Conservation (phyloP, 1,140 invertebrate species). For the Listronotus bonariensis region DNA sequence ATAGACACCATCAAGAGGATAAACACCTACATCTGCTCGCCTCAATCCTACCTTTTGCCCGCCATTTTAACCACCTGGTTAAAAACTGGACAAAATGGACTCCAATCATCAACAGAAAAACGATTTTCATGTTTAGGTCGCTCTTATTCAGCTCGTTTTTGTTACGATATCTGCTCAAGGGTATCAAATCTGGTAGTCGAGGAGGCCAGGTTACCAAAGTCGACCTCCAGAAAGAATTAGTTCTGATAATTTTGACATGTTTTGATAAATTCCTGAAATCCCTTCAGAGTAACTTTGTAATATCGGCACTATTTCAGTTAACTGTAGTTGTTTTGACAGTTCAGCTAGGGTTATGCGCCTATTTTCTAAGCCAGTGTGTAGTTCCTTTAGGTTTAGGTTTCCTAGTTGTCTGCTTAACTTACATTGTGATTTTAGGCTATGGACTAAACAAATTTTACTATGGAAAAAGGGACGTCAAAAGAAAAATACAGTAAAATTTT, state of each 20-base stretch:
- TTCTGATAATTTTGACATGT: background rate
- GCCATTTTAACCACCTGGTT: conserved; percentile 47
- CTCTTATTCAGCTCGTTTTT: conserved; percentile 37
- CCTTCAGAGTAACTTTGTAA: background rate
- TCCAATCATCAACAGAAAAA: conserved; percentile 41
- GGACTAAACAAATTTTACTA: conserved; percentile 20
- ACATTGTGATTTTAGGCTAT: conserved; percentile 15
- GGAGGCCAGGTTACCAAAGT: conserved; percentile 12
- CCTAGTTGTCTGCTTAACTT: conserved; percentile 15
- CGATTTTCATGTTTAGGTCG: conserved; percentile 44
- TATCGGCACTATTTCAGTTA: conserved; percentile 26
- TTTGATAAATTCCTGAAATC: background rate
- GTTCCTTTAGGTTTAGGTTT: conserved; percentile 37
- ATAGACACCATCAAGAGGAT: conserved; percentile 49
- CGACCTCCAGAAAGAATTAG: conserved; percentile 12
- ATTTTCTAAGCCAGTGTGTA: conserved; percentile 12
- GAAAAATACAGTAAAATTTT: conserved; percentile 7
- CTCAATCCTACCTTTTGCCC: conserved; percentile 48
- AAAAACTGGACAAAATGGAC: conserved; percentile 42
- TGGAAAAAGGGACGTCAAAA: conserved; percentile 16
- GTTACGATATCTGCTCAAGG: conserved; percentile 26
- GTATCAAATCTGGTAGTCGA: conserved; percentile 11
- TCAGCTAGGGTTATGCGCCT: conserved; percentile 26
- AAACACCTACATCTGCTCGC: conserved; percentile 51
- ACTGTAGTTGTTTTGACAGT: conserved; percentile 22